Evolutionary conservation across 2,797 vertebrate genomes (phyloP).

Genomic region (Trichosurus vulpecula): DNA sequence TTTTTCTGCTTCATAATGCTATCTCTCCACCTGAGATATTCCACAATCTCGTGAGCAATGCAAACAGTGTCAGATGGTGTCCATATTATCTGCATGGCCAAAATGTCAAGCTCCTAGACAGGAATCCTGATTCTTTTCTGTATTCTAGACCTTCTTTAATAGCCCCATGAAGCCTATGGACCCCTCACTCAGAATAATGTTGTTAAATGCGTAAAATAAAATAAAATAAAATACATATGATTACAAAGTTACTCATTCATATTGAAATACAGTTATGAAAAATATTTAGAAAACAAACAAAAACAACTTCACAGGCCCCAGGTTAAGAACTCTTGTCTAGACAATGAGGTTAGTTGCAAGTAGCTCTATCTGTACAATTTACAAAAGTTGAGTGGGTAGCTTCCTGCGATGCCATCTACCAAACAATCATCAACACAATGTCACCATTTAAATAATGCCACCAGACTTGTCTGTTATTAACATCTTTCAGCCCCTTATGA

Average conservation of each 20-base stretch:
- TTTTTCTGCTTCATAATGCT: too few species aligned
- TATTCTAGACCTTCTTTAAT: background rate
- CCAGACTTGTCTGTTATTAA: constrained; percentile 33
- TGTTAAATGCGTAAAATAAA: background rate
- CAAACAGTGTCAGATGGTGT: background rate
- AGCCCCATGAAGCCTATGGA: background rate
- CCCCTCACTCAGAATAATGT: background rate
- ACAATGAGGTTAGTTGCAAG: background rate
- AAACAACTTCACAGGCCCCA: background rate
- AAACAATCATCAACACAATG: constrained; percentile 20
- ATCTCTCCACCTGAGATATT: background rate
- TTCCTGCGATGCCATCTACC: constrained; percentile 23
- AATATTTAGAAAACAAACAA: background rate
- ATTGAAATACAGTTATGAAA: background rate
- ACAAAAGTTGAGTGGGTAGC: constrained; percentile 8
- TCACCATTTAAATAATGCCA: background rate
- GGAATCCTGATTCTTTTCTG: background rate
- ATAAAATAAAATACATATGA: too few species aligned
- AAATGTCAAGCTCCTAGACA: background rate
- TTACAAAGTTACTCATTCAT: background rate
- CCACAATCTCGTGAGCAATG: background rate
- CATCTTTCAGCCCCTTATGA: constrained; percentile 3
- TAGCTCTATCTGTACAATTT: background rate
- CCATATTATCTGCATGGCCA: constrained; percentile 11
- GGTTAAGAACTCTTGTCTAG: background rate